phyloP scores from a whole-genome alignment of 1,140 invertebrate species.

The Caenorhabditis elegans region WBcel235 BX284605.5:15191501-15192000 shows the following conservation, averaged over 20 bases:
- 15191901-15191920: no score
- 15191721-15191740: not conserved
- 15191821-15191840: not conserved
- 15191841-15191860: not conserved
- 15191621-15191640: not conserved
- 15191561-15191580: no score
- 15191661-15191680: no score
- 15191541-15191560: no score
- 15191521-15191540: no score
- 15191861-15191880: no score
- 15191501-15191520: not conserved
- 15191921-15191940: no score
- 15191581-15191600: slow-evolving; percentile 6
- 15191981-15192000: no score
- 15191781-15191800: not conserved
- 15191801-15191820: slow-evolving; percentile 7
- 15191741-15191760: not conserved
- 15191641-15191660: slow-evolving; percentile 11
- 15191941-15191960: no score
- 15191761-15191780: slow-evolving; percentile 7
- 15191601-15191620: not conserved
- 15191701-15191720: not conserved
- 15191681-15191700: not conserved
- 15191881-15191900: no score
- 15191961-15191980: no score